phyloP scores from a whole-genome alignment of 1,140 invertebrate species.

The Anthonomus grandis region DNA sequence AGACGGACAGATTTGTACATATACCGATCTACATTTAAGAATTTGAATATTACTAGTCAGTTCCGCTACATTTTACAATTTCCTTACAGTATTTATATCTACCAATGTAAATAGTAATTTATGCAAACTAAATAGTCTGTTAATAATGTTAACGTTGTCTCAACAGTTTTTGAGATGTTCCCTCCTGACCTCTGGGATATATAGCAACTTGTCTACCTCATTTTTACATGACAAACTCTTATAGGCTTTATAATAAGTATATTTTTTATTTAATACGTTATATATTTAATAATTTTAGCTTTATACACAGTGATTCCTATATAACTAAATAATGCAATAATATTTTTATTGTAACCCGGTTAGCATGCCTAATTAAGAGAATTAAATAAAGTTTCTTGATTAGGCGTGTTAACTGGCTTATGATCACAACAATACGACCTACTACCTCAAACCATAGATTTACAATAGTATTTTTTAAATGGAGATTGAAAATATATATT shows the following conservation, averaged over 20 bases:
- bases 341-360: neutral
- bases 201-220: constrained; percentile 25
- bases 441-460: constrained; percentile 20
- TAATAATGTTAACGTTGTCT: neutral
- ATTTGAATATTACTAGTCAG: constrained; percentile 16
- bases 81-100: constrained; percentile 20
- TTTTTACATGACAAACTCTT: constrained; percentile 30
- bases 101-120: constrained; percentile 10
- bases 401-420: too few relatives aligned
- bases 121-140: constrained; percentile 8
- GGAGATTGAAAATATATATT: neutral
- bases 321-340: neutral
- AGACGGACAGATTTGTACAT: neutral
- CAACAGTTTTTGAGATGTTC: neutral
- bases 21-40: neutral
- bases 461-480: constrained; percentile 6
- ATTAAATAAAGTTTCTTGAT: too few relatives aligned
- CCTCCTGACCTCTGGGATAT: constrained; percentile 16
- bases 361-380: too few relatives aligned
- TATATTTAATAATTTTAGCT: neutral
- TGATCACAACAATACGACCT: too few relatives aligned
- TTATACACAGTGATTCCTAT: neutral
- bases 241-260: neutral
- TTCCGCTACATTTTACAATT: constrained; percentile 19
- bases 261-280: neutral